Base-by-base conservation (phyloP, 2,113 vertebrate species). In the Tychaedon coryphoeus region DNA sequence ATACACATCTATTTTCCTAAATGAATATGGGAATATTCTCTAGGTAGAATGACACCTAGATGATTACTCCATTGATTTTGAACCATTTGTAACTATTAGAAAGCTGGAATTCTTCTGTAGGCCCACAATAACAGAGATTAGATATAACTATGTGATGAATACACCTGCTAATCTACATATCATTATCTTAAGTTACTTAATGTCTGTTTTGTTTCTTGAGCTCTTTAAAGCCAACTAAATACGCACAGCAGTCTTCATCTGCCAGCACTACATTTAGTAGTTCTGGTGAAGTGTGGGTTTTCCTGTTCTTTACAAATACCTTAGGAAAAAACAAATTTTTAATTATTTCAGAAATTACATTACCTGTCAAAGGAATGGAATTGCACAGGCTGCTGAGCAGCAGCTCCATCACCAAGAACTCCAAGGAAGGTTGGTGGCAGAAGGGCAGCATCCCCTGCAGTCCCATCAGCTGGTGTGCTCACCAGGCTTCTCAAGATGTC, bases 291-390 rank as follows among this genome's bases (percentile, higher is more conserved):
- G 50, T 0, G 1, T 26, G 4, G 10, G 2, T 57, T 78, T 60
- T 34, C 56, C 61, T 61, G 9, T 31, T 60, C 19, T 29, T 86
- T 58, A 61, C 13, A 83, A 43, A 14, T 14, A 60, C 3, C 40
- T 83, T 18, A 40, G 40, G 34, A 14, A 53, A 74, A 56, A 42
- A 9, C 2, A 72, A 91, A 47, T 3, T 11, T 50, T 50, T 5
- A 17, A 73, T 12, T 60, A 53, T 69, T 85, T 91, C 6, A 75
- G 15, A 36, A 64, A 26, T 31, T 60, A 51, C 6, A 31, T 90
- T 98, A 99, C 99, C 99, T 99, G 97, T 99, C 99, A 97, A 99
- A 99, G 29, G 99, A 99, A 74, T 98, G 98, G 95, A 99, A 99
- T 91, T 99, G 99, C 24, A 98, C 94, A 12, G 98, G 96, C 10